Evolutionary conservation across 2,797 vertebrate species (phyloP).

Genomic region (Rhincodon typus): DNA sequence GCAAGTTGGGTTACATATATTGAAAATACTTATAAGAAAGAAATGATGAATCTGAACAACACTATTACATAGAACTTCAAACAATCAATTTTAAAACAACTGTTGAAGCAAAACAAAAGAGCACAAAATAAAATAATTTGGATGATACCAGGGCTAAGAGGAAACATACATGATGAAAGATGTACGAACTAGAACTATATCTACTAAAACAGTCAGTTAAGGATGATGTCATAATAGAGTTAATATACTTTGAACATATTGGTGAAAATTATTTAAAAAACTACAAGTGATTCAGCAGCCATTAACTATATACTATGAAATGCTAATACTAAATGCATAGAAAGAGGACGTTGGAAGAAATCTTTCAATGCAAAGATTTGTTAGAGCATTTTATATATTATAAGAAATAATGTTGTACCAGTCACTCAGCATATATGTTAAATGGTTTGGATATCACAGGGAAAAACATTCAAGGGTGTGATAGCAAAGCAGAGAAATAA

Average conservation of each 20-base stretch:
- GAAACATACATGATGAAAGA: neutral
- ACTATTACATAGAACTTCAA: neutral
- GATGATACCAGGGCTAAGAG: neutral
- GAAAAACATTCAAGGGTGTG: neutral
- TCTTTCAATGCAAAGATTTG: neutral
- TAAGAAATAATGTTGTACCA: neutral
- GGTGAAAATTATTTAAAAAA: neutral
- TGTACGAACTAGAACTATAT: neutral
- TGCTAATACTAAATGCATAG: neutral
- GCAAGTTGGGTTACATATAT: neutral
- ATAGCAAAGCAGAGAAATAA: neutral
- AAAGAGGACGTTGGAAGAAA: neutral
- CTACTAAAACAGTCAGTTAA: neutral
- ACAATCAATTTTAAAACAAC: neutral
- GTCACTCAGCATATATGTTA: neutral
- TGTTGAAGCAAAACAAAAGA: neutral
- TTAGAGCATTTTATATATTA: neutral
- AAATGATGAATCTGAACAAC: neutral
- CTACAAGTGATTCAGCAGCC: neutral
- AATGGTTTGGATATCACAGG: neutral
- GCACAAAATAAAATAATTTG: neutral
- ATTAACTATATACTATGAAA: neutral
- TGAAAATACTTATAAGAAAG: neutral
- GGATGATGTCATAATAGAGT: neutral
- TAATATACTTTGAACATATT: neutral